Base-by-base conservation (phyloP, 2,888 invertebrate genomes). In the Thyatira batis region DNA sequence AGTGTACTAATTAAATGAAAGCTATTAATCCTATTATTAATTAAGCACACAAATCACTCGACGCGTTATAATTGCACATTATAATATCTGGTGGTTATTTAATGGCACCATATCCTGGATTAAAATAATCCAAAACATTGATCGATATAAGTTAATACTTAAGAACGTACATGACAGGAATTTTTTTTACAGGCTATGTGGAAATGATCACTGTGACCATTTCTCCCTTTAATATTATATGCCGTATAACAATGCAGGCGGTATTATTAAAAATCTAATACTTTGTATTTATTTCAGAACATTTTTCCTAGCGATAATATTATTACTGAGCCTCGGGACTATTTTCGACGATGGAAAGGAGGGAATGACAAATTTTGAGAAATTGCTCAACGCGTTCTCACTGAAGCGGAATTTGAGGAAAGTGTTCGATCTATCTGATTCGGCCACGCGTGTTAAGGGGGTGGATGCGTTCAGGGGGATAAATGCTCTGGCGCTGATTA, bases 391-490 rank as follows among this genome's bases (percentile, higher is more conserved):
- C 58, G 89, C 90, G 44, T 93, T 93, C 76, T 92, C 93, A 0
- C 59, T 93, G 52, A 89, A 87, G 70, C 84, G 90, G 55, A 93
- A 93, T 65, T 67, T 88, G 58, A 82, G 71, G 58, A 87, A 87
- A 61, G 68, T 93, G 1, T 83, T 92, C 59, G 88, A 92, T 52
- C 65, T 87, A 25, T 82, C 88, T 1, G 86, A 89, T 54, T 72
- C 84, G 0, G 74, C 81, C 1, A 82, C 86, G 1, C 86, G 88
- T 54, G 84, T 93, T 33, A 86, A 87, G 56, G 92, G 92, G 0
- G 71, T 94, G 0, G 92, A 94, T 64, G 93, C 93, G 0, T 87
- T 92, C 48, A 80, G 94, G 63, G 91, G 91, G 2, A 68, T 94
- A 25, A 93, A 93, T 60, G 93, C 94, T 0, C 63, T 94, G 0